Conservation (phyloP, 2,888 invertebrate genomes). For the Morpho helenor region DNA sequence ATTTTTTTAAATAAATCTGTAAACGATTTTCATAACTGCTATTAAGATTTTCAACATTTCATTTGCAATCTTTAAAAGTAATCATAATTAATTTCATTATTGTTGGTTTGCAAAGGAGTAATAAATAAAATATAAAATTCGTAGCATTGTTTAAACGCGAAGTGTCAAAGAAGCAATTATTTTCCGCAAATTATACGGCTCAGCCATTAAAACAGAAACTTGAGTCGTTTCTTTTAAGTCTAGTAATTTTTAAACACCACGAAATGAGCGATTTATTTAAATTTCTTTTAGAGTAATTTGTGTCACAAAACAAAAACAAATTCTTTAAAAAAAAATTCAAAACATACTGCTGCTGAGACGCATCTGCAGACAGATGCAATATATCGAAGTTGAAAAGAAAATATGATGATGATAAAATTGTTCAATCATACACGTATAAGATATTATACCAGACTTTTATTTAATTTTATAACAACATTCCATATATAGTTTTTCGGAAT, state of each 20-base stretch:
- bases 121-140: neutral
- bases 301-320: too few species aligned
- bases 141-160: neutral
- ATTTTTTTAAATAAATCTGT: too few species aligned
- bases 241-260: neutral
- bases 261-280: neutral
- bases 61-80: neutral
- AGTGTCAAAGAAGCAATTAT: slow-evolving; percentile 18
- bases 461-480: too few species aligned
- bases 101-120: slow-evolving; percentile 2
- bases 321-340: too few species aligned
- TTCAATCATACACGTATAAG: too few species aligned
- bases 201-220: slow-evolving; percentile 6
- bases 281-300: neutral
- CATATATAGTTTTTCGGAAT: too few species aligned
- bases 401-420: too few species aligned
- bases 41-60: neutral
- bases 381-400: too few species aligned
- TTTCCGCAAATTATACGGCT: slow-evolving; percentile 18
- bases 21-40: too few species aligned
- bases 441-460: too few species aligned
- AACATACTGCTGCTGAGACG: too few species aligned
- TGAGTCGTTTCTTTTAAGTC: neutral
- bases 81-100: neutral
- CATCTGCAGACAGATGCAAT: too few species aligned